Base-by-base conservation (phyloP, 2,888 invertebrate genomes). In the Torymus auratus region DNA sequence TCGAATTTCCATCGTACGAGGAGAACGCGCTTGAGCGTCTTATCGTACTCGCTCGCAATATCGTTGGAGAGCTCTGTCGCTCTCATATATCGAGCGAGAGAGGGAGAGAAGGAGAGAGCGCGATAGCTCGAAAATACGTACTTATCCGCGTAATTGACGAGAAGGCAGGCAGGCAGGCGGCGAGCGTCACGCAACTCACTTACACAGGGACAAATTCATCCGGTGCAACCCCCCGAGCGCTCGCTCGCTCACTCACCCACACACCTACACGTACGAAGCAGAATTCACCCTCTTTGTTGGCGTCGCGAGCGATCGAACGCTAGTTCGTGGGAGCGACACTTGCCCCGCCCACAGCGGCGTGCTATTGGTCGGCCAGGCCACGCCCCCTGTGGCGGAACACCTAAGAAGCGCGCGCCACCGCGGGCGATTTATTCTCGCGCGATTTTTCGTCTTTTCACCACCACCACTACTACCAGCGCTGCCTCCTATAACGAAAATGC, bases 81-180 rank as follows among this genome's bases (percentile, higher is more conserved):
- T 41, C 41, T 41, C 41, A 41, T 41, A 41, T 41, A 41, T 5
- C 41, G 28, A 17, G 13, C 53, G 68, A 61, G 17, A 53, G 23
- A 60, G 17, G 1, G 50, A 60, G 64, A 67, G 56, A 41, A 7
- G 20, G 11, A 60, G 58, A 61, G 76, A 41, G 52, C 65, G 67
- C 61, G 73, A 74, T 64, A 78, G 64, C 78, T 78, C 52, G 78
- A 74, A 81, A 83, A 83, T 70, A 81, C 81, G 88, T 88, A 88
- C 85, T 89, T 89, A 88, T 86, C 84, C 85, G 85, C 84, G 86
- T 89, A 89, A 90, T 90, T 89, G 89, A 88, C 87, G 86, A 88
- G 88, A 86, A 82, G 83, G 62, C 14, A 13, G n/a, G 62, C 61
- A 62, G 53, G 28, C 52, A 53, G 68, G 60, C 62, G 17, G 61